Conservation (phyloP, 2,888 invertebrate genomes). For the Linnaemya vulpina region DNA sequence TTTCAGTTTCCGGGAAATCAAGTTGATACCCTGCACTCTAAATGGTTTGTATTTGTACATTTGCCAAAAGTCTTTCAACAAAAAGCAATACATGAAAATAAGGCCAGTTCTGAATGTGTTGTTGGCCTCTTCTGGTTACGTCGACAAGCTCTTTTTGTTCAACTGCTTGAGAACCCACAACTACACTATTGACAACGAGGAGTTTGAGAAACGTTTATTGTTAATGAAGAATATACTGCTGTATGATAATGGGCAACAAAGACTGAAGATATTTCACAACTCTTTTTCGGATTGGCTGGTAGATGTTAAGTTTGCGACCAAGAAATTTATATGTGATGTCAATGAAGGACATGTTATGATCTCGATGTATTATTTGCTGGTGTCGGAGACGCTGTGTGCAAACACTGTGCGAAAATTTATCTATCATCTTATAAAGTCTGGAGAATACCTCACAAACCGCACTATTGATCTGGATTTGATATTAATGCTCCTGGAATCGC, state of each 20-base stretch:
- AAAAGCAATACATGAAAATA: constrained; percentile 93
- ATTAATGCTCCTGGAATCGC: constrained; percentile 81
- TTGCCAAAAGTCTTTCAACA: constrained; percentile 95
- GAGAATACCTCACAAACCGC: constrained; percentile 85
- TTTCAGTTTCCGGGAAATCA: constrained; percentile 94
- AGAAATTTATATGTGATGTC: constrained; percentile 94
- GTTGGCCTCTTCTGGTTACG: constrained; percentile 92
- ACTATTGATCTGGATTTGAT: constrained; percentile 82
- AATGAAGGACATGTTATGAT: constrained; percentile 94
- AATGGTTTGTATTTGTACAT: constrained; percentile 98
- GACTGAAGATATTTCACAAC: constrained; percentile 91
- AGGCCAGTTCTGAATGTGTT: constrained; percentile 93
- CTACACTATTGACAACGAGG: constrained; percentile 89
- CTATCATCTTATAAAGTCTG: constrained; percentile 87
- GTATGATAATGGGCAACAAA: constrained; percentile 79
- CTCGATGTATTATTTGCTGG: constrained; percentile 91
- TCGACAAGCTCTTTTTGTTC: constrained; percentile 91
- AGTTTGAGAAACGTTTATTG: constrained; percentile 91
- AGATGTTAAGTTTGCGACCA: constrained; percentile 99
- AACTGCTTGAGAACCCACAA: constrained; percentile 92
- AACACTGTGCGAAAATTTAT: constrained; percentile 90
- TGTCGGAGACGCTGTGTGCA: constrained; percentile 87
- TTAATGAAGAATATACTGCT: constrained; percentile 86
- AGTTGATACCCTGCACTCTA: constrained; percentile 96
- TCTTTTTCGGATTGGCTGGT: constrained; percentile 97